These are phyloP conservation scores for Rhagonycha fulva DNA, from an alignment of 2,888 invertebrate genomes.

Conservation along the genomic window DNA sequence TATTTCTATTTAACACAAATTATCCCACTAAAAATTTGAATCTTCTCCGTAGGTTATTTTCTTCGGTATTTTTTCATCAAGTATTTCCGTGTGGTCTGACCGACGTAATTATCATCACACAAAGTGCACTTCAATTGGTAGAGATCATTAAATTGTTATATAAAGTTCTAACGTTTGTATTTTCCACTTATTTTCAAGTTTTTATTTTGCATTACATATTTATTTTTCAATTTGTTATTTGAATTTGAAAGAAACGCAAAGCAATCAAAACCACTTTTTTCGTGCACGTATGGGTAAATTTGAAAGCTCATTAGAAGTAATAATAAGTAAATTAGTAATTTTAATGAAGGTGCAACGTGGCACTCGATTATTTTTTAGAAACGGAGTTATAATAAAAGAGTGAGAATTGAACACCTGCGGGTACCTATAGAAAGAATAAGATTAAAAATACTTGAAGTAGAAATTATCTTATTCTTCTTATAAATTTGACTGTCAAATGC, in stretches of 20 bases:
- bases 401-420: conserved; percentile 33
- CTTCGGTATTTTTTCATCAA: background rate
- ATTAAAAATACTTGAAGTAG: conserved; percentile 41
- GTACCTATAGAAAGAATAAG: conserved; percentile 39
- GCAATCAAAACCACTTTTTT: too few relatives aligned
- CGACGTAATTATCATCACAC: background rate
- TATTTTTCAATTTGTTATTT: background rate
- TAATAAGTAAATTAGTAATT: background rate
- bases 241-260: too few relatives aligned
- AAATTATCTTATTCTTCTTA: conserved; percentile 35
- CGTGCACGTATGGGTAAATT: background rate
- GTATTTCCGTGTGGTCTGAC: background rate
- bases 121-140: background rate
- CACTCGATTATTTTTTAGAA: background rate
- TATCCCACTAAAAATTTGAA: background rate
- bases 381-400: conserved; percentile 17
- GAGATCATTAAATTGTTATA: background rate
- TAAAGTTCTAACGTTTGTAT: background rate
- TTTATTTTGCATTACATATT: background rate
- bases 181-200: background rate
- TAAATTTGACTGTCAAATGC: conserved; percentile 35
- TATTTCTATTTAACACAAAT: too few relatives aligned
- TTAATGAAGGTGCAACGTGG: background rate
- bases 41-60: background rate
- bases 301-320: background rate